Evolutionary conservation across 1,140 invertebrate genomes (phyloP).

Genomic region (Mactra quadrangularis): DNA sequence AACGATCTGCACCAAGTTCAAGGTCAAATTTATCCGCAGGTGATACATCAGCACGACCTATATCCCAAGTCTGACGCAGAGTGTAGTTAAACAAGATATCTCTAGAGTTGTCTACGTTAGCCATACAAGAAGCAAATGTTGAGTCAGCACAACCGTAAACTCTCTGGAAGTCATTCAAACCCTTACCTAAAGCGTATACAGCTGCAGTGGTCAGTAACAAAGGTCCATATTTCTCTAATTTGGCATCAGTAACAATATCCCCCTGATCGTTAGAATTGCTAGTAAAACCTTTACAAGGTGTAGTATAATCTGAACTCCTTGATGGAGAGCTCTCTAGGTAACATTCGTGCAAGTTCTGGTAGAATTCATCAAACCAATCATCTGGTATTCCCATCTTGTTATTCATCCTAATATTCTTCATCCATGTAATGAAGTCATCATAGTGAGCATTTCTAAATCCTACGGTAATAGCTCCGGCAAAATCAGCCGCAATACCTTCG

Average conservation of each 20-base stretch:
- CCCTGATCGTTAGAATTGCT: conserved; percentile 21
- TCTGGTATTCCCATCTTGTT: conserved; percentile 80
- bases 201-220: conserved; percentile 78
- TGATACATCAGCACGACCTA: background rate
- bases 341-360: conserved; percentile 83
- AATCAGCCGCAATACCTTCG: conserved; percentile 88
- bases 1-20: conserved; percentile 42
- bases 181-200: conserved; percentile 78
- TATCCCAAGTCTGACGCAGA: conserved; percentile 30
- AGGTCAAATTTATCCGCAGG: conserved; percentile 34
- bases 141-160: conserved; percentile 1
- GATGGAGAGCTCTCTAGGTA: conserved; percentile 56
- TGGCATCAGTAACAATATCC: conserved; percentile 41
- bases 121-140: conserved; percentile 29
- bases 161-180: conserved; percentile 41
- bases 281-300: background rate
- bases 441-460: conserved; percentile 85
- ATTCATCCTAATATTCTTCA: conserved; percentile 69
- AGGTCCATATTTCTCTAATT: conserved; percentile 16
- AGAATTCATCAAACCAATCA: conserved; percentile 85
- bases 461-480: conserved; percentile 90
- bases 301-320: background rate
- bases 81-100: conserved; percentile 33
- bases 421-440: conserved; percentile 80
- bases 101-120: background rate